Evolutionary conservation across 2,113 vertebrate species (phyloP), one percentile per base, ranked within the genome.

Genomic region (Trichechus manatus): DNA sequence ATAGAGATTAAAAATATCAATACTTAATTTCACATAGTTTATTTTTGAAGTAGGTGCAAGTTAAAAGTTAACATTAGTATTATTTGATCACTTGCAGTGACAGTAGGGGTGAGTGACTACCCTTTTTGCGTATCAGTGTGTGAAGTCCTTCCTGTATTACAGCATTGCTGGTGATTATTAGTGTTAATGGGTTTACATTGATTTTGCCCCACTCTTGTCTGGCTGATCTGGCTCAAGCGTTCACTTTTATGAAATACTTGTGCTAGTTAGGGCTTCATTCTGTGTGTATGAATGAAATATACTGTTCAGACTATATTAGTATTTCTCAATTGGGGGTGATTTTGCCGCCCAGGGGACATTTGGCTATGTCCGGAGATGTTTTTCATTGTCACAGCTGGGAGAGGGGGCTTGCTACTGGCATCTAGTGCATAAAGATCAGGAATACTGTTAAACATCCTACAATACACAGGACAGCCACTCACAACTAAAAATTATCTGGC

Each of bases 221-320:
- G 61, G 3, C 15, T 85, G 14, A 29, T 64, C 50, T 94, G 64
- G 9, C 44, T 86, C 59, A 91, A 3, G 29, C 33, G n/a, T 53
- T 95, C 70, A 93, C 42, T 75, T 95, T 70, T 93, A 68, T 96
- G 87, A 96, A 87, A 75, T 86, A 53, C 1, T 59, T 77, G 87
- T 11, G 20, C 31, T 90, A 53, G 23, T 95, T 88, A 70, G 75
- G 50, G 4, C 36, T 83, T 96, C 39, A 64, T 81, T 96, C 81
- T 95, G 14, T 95, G 19, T 68, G 23, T 83, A 42, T 86, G 53
- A 14, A 10, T 90, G 61, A 94, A 92, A 90, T 87, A 47, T 10
- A 47, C 47, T 80, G 3, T 84, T 87, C 92, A n/a, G n/a, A 27
- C 23, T 85, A 0, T 78, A 36, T 85, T 9, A 47, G 36, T 68